Conservation (phyloP, 2,888 invertebrate species). For the Thymelicus acteon region DNA sequence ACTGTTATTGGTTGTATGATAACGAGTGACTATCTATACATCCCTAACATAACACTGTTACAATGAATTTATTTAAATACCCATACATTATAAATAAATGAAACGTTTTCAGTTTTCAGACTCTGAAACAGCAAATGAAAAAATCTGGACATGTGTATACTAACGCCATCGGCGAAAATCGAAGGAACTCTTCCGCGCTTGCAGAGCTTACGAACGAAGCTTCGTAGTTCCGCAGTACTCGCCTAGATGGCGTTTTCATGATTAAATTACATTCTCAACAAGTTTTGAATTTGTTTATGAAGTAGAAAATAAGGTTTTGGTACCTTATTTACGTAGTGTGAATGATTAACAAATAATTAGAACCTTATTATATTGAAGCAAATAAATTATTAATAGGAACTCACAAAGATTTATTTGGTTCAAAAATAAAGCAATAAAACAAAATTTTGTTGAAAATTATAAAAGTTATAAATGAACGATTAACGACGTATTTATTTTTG, state of each 20-base stretch:
- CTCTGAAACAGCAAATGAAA: neutral
- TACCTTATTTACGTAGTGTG: neutral
- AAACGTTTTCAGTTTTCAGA: neutral
- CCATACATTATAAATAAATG: neutral
- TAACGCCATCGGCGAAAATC: slow-evolving; percentile 60
- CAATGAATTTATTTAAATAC: neutral
- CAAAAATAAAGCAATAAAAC: neutral
- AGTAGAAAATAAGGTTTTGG: neutral
- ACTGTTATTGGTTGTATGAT: too few species aligned
- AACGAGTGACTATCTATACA: too few species aligned
- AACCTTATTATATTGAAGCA: neutral
- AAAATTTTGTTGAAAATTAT: too few species aligned
- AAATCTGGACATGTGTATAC: slow-evolving; percentile 33
- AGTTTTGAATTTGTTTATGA: neutral
- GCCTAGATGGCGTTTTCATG: slow-evolving; percentile 63
- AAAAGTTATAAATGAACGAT: too few species aligned
- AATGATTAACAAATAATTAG: neutral
- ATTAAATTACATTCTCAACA: slow-evolving; percentile 2
- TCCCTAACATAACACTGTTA: neutral
- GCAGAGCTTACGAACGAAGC: slow-evolving; percentile 54
- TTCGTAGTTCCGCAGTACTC: slow-evolving; percentile 53
- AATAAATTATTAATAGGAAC: neutral
- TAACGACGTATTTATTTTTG: too few species aligned
- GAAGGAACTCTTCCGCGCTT: slow-evolving; percentile 55
- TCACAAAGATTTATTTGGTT: neutral